phyloP scores from a whole-genome alignment of 92 coral and sea anemone genomes.

The Parazoanthus atlanticus region DNA sequence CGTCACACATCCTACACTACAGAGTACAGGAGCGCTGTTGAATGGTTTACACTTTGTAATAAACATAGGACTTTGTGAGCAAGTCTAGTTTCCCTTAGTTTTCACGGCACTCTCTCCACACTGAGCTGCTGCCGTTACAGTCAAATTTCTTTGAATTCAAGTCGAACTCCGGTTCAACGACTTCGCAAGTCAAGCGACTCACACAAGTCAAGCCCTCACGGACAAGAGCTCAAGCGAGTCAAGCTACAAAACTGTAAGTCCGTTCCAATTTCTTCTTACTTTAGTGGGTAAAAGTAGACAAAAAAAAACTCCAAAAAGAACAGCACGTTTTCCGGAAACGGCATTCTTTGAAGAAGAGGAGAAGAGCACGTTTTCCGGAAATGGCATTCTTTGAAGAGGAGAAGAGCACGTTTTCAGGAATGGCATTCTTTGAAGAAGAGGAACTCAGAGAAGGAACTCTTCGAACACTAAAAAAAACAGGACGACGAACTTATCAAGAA shows the following conservation, averaged over 20 bases:
- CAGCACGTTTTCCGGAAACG: conserved; percentile 22
- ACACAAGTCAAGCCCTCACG: conserved; percentile 25
- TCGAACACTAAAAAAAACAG: not conserved
- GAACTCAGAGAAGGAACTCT: conserved; percentile 22
- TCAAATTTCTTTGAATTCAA: conserved; percentile 16
- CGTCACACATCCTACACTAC: not conserved
- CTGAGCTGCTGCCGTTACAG: conserved; percentile 25
- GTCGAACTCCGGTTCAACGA: conserved; percentile 29
- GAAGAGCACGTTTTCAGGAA: conserved; percentile 26
- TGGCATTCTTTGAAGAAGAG: conserved; percentile 10
- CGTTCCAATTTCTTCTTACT: conserved; percentile 34
- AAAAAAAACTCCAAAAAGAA: conserved; percentile 11
- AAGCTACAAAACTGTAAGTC: conserved; percentile 34
- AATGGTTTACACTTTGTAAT: conserved; percentile 8
- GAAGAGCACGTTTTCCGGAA: conserved; percentile 27
- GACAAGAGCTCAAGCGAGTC: conserved; percentile 30
- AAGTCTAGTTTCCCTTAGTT: not conserved
- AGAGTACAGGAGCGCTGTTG: not conserved
- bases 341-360: conserved; percentile 7
- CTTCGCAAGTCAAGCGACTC: conserved; percentile 23
- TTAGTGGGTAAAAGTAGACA: conserved; percentile 19
- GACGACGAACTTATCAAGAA: conserved; percentile 25
- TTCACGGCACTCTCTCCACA: not conserved
- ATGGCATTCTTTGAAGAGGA: not conserved
- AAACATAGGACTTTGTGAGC: too few relatives aligned